phyloP scores from a whole-genome alignment of 2,888 invertebrate species.

The Torymus auratus region DNA sequence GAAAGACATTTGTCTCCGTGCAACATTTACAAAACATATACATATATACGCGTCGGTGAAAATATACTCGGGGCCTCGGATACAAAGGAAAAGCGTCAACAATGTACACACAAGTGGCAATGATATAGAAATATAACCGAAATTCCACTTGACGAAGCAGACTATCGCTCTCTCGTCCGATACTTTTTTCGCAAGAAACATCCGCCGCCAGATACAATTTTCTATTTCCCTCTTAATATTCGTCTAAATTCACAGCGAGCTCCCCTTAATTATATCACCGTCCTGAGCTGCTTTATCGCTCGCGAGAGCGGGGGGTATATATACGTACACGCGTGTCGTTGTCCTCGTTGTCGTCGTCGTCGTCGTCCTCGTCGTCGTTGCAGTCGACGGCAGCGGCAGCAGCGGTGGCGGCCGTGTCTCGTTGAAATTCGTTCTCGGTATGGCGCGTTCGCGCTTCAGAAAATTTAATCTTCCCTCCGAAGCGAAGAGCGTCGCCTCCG shows the following conservation, averaged over 20 bases:
- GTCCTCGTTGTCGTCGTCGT: neutral
- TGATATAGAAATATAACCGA: too few species aligned
- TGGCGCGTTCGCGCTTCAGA: slow-evolving; percentile 55
- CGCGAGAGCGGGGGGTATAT: neutral
- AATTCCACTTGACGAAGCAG: too few species aligned
- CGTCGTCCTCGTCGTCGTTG: neutral
- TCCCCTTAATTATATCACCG: slow-evolving; percentile 36
- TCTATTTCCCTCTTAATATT: neutral
- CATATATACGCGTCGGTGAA: too few species aligned
- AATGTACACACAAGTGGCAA: too few species aligned
- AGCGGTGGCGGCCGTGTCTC: slow-evolving; percentile 5
- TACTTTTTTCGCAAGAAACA: slow-evolving; percentile 31
- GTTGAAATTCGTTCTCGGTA: slow-evolving; percentile 56
- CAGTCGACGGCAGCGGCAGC: too few species aligned
- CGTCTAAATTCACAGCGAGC: slow-evolving; percentile 13
- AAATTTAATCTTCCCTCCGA: slow-evolving; percentile 57
- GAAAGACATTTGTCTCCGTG: too few species aligned
- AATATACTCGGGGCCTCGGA: too few species aligned
- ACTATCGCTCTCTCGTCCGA: neutral
- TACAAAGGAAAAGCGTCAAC: too few species aligned
- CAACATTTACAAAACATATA: too few species aligned
- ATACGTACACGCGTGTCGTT: neutral
- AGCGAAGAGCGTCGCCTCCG: slow-evolving; percentile 25
- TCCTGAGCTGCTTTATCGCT: slow-evolving; percentile 27
- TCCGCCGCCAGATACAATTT: neutral